Conservation (phyloP, 2,888 invertebrate genomes). For the Cotesia congregata region DNA sequence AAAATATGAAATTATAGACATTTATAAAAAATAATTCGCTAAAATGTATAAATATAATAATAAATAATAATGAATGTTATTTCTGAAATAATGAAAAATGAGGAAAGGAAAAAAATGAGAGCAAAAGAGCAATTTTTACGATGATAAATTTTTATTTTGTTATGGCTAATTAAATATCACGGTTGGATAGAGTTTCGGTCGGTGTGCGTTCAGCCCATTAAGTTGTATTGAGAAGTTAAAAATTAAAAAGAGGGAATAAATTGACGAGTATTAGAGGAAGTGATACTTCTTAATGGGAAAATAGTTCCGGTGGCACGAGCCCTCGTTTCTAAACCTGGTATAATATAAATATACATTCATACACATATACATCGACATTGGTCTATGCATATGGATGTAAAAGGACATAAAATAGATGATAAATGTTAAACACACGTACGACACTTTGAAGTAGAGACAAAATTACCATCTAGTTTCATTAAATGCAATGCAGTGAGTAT, state of each 20-base stretch:
- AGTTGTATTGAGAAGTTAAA: neutral
- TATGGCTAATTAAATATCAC: neutral
- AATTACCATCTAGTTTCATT: slow-evolving; percentile 52
- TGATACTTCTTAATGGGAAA: slow-evolving; percentile 29
- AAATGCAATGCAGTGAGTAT: slow-evolving; percentile 51
- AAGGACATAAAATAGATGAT: neutral
- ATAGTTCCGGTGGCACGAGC: slow-evolving; percentile 47
- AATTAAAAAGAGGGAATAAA: slow-evolving; percentile 9
- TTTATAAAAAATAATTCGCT: too few relatives aligned
- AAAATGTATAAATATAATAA: too few relatives aligned
- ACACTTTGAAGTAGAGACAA: slow-evolving; percentile 51
- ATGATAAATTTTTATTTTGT: slow-evolving; percentile 2
- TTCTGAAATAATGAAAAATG: slow-evolving; percentile 6
- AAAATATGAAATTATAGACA: too few relatives aligned
- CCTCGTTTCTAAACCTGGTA: slow-evolving; percentile 41
- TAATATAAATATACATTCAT: slow-evolving; percentile 12
- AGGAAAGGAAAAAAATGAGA: neutral
- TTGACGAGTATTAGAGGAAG: slow-evolving; percentile 19
- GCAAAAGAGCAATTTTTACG: neutral
- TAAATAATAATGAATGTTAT: neutral
- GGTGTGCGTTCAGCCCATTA: neutral
- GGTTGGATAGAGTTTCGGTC: neutral
- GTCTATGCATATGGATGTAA: too few relatives aligned
- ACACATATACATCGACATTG: neutral
- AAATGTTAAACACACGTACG: slow-evolving; percentile 34